Evolutionary conservation across 1,140 invertebrate genomes (phyloP), one percentile per base, ranked within the genome.

Genomic region (Eriosoma lanigerum): DNA sequence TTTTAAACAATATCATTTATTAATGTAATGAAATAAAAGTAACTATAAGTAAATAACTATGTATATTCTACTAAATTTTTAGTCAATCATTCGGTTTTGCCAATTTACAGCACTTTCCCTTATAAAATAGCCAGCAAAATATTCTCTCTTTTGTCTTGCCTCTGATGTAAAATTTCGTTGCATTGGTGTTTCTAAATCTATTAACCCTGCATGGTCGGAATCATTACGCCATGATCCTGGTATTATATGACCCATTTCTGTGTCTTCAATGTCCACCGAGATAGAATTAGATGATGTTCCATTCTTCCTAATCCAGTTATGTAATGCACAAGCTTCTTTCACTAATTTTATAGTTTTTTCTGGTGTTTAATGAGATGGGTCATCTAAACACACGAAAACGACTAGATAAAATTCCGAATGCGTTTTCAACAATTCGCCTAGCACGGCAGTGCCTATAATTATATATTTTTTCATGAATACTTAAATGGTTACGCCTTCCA

Each of bases 381-480:
- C 48, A 1, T 24, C 38, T 70, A 50, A 70, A 76, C n/a, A 76
- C 3, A 17, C 52, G 3, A 32, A 75, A 75, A 21, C 72, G 15
- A 50, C 44, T 50, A 8, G 44, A 10, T 13, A 75, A 6, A 13
- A 75, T 75, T 10, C 72, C 72, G 21, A 75, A 75, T 10, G 10
- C 72, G 24, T 75, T 75, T 54, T 75, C 72, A 6, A 75, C 72
- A 15, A 75, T 84, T 48, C 84, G 58, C 60, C 84, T 62, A n/a
- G 82, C 84, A 62, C 84, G 29, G 17, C 50, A 80, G 44, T 82
- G 68, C 46, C 83, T 72, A 82, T 86, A 87, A 81, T 87, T 86
- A 82, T 84, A 87, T 38, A 85, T 83, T 68, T 82, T 83, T 32
- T 84, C 32, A 0, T 6, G 24, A 21, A 17, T 6, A 3, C 0